These are phyloP conservation scores for Alectoris magna DNA, from an alignment of 2,797 vertebrate genomes.

Conservation along the genomic window DNA sequence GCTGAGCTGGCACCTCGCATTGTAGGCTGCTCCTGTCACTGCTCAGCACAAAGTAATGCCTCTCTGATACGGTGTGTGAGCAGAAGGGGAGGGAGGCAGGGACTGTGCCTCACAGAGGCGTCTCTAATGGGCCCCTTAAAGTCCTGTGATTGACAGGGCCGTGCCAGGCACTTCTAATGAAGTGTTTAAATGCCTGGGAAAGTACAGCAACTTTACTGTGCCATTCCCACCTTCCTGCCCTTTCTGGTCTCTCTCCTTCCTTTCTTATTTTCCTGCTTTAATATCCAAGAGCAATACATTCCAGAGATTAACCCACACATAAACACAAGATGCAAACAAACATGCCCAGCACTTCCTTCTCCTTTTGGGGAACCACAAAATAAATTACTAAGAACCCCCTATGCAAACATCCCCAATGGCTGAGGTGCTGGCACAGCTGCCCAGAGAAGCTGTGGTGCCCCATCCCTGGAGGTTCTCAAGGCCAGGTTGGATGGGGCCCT, in stretches of 20 bases:
- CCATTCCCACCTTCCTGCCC: background rate
- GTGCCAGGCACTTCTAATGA: background rate
- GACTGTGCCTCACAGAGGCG: background rate
- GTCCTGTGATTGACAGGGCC: background rate
- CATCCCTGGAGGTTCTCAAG: too few species aligned
- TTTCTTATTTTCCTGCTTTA: background rate
- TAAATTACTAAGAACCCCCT: background rate
- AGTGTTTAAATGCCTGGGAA: background rate
- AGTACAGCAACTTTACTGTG: background rate
- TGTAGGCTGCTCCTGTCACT: background rate
- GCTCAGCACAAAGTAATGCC: background rate
- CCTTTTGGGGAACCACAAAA: background rate
- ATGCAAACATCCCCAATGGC: background rate
- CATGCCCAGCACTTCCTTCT: background rate
- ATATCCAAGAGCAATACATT: background rate
- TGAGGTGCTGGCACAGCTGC: background rate
- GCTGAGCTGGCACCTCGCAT: background rate
- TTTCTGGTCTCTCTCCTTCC: background rate
- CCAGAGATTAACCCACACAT: background rate
- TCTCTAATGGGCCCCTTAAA: constrained; percentile 15
- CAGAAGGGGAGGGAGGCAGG: background rate
- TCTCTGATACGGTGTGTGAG: background rate
- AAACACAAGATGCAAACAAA: background rate
- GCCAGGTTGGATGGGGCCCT: too few species aligned
- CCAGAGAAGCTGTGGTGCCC: too few species aligned